Conservation (phyloP, 2,888 invertebrate genomes). For the Galerucella pusilla region DNA sequence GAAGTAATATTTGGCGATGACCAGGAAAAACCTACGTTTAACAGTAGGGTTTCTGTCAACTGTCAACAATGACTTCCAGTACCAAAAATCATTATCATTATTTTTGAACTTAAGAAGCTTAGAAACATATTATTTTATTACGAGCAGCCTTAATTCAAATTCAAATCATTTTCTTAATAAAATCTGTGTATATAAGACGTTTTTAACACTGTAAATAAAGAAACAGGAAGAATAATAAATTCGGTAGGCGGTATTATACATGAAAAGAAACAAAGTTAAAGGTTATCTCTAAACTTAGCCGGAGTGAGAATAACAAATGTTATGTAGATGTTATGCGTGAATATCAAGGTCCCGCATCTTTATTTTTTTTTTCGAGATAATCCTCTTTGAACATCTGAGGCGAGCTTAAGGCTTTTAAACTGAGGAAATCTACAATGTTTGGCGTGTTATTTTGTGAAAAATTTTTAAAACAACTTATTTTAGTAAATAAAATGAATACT, state of each 20-base stretch:
- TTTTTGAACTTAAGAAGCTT: too few species aligned
- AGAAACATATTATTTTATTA: background rate
- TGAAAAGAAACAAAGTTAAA: conserved; percentile 38
- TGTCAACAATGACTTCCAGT: too few species aligned
- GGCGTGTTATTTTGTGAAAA: background rate
- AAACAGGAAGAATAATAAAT: conserved; percentile 10
- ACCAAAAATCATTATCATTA: too few species aligned
- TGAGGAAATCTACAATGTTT: background rate
- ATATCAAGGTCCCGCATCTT: conserved; percentile 6
- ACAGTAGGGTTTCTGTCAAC: too few species aligned
- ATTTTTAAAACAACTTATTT: too few species aligned
- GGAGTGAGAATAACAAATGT: conserved; percentile 45
- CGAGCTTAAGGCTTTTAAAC: background rate
- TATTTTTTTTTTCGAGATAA: background rate
- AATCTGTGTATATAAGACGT: background rate
- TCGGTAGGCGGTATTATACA: conserved; percentile 23
- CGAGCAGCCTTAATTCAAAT: background rate
- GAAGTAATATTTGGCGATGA: too few species aligned
- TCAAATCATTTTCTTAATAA: background rate
- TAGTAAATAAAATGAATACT: too few species aligned
- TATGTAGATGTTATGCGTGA: conserved; percentile 39
- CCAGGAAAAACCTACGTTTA: too few species aligned
- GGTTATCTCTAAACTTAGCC: conserved; percentile 31
- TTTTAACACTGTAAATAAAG: conserved; percentile 6
- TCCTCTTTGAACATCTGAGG: conserved; percentile 2